These are phyloP conservation scores for Acanthacorydalis orientalis DNA, from an alignment of 2,888 invertebrate species.

Conservation along the genomic window DNA sequence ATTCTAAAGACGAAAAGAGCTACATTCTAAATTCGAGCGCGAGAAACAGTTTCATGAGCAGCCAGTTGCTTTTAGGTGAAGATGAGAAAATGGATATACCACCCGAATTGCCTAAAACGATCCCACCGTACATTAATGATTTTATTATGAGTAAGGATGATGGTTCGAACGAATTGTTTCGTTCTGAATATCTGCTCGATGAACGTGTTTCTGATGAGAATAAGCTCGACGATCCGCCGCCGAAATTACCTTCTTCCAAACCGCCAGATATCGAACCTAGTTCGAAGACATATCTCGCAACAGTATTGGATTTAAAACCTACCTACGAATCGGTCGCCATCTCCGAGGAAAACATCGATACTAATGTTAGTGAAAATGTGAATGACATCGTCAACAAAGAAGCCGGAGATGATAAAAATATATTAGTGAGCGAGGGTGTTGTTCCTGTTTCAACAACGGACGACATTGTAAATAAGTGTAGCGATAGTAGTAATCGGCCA, in stretches of 20 bases:
- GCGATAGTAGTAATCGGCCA: constrained; percentile 12
- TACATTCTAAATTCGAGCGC: constrained; percentile 14
- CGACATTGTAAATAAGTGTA: neutral
- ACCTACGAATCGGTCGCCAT: too few species aligned
- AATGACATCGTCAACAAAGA: neutral
- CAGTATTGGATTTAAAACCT: neutral
- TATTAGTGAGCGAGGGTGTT: neutral
- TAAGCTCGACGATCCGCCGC: constrained; percentile 11
- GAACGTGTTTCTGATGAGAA: neutral
- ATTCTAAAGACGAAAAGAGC: neutral
- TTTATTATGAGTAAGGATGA: neutral
- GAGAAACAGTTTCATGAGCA: constrained; percentile 25
- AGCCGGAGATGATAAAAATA: neutral
- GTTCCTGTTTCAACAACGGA: neutral
- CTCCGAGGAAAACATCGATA: too few species aligned
- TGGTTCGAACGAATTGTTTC: neutral
- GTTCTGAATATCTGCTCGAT: too few species aligned
- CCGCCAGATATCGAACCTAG: neutral
- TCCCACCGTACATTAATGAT: constrained; percentile 5
- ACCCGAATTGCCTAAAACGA: constrained; percentile 16
- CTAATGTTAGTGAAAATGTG: neutral
- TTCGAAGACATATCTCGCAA: neutral
- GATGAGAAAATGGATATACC: constrained; percentile 9
- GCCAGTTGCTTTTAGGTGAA: constrained; percentile 17
- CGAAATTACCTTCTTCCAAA: constrained; percentile 12